Evolutionary conservation across 2,113 vertebrate genomes (phyloP).

Genomic region (Smithornis capensis): DNA sequence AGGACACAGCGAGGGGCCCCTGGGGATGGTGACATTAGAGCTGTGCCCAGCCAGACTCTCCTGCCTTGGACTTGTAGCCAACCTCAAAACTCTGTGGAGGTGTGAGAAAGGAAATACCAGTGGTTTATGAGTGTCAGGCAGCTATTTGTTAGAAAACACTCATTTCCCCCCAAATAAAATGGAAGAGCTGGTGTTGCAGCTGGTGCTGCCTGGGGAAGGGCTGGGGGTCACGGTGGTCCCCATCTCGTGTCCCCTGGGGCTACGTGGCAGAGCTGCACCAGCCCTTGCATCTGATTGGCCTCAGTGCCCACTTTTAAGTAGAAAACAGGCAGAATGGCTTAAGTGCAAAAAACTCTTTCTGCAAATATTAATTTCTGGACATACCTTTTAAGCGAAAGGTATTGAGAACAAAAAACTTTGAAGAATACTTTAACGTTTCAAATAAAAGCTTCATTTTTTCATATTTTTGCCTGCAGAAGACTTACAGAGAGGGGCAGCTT

Average conservation of each 20-base stretch:
- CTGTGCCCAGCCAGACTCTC: not conserved
- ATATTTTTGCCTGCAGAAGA: not conserved
- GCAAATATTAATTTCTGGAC: rapidly evolving
- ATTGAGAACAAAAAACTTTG: not conserved
- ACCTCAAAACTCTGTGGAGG: not conserved
- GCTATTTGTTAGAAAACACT: not conserved
- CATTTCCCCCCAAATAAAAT: not conserved
- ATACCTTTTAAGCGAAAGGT: not conserved
- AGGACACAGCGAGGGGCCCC: not conserved
- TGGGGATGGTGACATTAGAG: not conserved
- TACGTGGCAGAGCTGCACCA: not conserved
- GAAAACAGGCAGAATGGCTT: not conserved
- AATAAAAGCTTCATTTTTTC: not conserved
- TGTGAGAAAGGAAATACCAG: not conserved
- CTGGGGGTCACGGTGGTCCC: rapidly evolving
- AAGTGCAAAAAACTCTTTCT: not conserved
- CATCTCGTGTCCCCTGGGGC: not conserved
- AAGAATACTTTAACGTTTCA: not conserved
- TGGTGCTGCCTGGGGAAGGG: not conserved
- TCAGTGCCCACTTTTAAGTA: rapidly evolving
- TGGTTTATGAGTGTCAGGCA: not conserved
- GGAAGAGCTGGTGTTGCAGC: not conserved
- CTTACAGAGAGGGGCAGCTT: not conserved
- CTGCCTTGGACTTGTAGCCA: rapidly evolving
- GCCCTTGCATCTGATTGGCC: rapidly evolving